phyloP scores from a whole-genome alignment of 1,140 invertebrate genomes.

The Drosophila biarmipes region DNA sequence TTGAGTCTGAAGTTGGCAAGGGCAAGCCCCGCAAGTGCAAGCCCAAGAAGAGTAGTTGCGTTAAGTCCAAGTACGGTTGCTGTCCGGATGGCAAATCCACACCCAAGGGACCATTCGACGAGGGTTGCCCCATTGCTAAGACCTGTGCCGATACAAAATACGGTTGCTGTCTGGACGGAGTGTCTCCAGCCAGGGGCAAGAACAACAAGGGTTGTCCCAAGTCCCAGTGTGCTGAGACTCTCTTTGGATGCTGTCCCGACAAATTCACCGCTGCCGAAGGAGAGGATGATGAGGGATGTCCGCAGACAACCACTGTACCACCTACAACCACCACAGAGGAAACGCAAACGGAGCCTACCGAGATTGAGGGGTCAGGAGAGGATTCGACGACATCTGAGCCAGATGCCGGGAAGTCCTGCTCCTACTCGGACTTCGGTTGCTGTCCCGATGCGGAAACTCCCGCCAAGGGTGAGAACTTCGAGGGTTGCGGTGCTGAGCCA shows the following conservation, averaged over 20 bases:
- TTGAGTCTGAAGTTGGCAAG: constrained; percentile 85
- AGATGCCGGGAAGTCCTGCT: constrained; percentile 86
- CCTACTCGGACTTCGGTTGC: constrained; percentile 92
- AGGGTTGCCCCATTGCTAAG: constrained; percentile 90
- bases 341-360: constrained; percentile 55
- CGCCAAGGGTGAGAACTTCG: constrained; percentile 92
- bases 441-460: constrained; percentile 92
- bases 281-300: constrained; percentile 93
- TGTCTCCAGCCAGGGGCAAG: constrained; percentile 91
- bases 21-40: constrained; percentile 87
- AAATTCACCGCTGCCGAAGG: constrained; percentile 91
- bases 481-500: constrained; percentile 89
- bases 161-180: constrained; percentile 95
- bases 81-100: constrained; percentile 94
- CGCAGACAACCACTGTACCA: constrained; percentile 86
- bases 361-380: constrained; percentile 65
- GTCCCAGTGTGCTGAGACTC: constrained; percentile 89
- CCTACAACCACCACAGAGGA: constrained; percentile 72
- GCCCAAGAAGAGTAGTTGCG: constrained; percentile 87
- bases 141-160: constrained; percentile 93
- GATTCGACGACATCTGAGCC: constrained; percentile 21
- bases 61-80: constrained; percentile 92
- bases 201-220: constrained; percentile 91
- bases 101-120: constrained; percentile 93
- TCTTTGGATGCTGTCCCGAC: constrained; percentile 95